Conservation (phyloP, 2,797 vertebrate species). For the Acanthis flammea region DNA sequence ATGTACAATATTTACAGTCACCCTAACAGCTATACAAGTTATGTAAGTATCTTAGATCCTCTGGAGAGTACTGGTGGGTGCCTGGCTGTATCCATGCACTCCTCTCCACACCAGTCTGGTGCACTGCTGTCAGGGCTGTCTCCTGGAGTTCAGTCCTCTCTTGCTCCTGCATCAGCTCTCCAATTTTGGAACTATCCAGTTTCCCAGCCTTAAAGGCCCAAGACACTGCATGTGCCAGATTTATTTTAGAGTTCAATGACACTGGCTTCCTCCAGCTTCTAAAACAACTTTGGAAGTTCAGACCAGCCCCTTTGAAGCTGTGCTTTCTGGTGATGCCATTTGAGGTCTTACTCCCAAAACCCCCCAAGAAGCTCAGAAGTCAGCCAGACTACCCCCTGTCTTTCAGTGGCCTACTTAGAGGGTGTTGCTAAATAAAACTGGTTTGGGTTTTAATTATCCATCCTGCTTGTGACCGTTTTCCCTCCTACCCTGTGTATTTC, state of each 20-base stretch:
- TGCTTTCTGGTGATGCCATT: background rate
- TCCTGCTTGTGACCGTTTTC: background rate
- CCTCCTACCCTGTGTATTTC: background rate
- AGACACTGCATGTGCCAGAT: background rate
- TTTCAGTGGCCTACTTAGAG: background rate
- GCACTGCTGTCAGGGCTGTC: background rate
- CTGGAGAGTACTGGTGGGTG: background rate
- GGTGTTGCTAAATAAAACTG: background rate
- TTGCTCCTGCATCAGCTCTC: background rate
- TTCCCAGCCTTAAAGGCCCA: background rate
- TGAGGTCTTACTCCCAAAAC: background rate
- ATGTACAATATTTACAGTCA: conserved; percentile 52
- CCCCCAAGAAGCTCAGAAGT: background rate
- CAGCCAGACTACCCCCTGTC: background rate
- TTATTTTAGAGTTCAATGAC: background rate
- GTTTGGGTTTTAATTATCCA: background rate
- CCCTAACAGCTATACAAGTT: background rate
- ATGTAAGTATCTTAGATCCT: background rate
- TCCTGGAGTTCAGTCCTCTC: background rate
- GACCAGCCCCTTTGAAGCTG: background rate
- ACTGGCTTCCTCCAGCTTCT: background rate
- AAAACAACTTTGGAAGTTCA: background rate
- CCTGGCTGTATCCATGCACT: background rate
- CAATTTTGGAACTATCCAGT: background rate
- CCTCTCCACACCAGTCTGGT: background rate